Percentiles rank a stretch among this genome's conserved stretches.
Evolutionary conservation across 2,888 invertebrate species (phyloP).

Genomic region (Alitta virens): DNA sequence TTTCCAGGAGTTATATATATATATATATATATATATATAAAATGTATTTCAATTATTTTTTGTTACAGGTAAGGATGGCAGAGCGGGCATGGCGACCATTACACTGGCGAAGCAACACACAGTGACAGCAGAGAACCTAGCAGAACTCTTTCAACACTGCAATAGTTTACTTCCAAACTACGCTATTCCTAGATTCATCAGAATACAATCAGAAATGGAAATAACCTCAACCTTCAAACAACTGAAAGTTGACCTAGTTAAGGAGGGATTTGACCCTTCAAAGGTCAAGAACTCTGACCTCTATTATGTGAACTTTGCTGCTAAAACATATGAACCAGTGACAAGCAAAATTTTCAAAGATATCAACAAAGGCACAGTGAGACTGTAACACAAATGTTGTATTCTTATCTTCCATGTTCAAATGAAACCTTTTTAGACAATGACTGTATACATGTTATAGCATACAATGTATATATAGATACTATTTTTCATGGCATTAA

Average conservation of each 20-base stretch:
- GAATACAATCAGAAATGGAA: constrained; percentile 30
- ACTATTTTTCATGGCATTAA: too few relatives aligned
- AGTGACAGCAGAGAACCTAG: constrained; percentile 21
- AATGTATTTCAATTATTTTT: background rate
- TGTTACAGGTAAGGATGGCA: constrained; percentile 28
- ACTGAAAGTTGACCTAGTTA: constrained; percentile 37
- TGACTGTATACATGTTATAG: too few relatives aligned
- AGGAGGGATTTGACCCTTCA: constrained; percentile 41
- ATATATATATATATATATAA: too few relatives aligned
- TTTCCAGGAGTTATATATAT: too few relatives aligned
- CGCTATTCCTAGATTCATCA: constrained; percentile 40
- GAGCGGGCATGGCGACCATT: constrained; percentile 47
- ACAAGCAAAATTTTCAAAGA: too few relatives aligned
- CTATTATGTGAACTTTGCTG: constrained; percentile 31
- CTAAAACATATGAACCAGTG: constrained; percentile 24
- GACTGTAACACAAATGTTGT: too few relatives aligned
- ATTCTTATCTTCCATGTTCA: too few relatives aligned
- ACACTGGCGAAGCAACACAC: constrained; percentile 29
- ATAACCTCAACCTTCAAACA: constrained; percentile 43
- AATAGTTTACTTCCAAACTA: constrained; percentile 35
- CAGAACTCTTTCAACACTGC: constrained; percentile 29
- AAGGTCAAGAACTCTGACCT: constrained; percentile 33
- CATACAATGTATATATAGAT: too few relatives aligned
- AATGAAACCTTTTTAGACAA: too few relatives aligned
- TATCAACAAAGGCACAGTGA: too few relatives aligned